phyloP scores from a whole-genome alignment of 1,140 invertebrate genomes.

The Lepidurus apus region DNA sequence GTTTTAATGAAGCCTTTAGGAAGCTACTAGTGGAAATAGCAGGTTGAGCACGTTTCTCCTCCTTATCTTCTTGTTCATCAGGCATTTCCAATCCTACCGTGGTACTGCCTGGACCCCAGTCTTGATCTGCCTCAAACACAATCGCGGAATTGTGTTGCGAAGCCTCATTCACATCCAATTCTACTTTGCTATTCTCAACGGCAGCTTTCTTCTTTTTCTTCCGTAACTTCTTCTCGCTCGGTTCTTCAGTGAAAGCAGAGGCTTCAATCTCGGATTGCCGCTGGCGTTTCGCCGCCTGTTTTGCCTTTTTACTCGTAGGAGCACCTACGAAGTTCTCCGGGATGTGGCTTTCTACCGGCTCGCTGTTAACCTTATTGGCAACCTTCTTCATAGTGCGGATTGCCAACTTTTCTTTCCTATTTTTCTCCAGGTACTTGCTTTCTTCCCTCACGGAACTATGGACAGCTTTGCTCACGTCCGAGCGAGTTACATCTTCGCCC shows the following conservation, averaged over 20 bases:
- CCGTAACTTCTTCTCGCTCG: conserved; percentile 34
- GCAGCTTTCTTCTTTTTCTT: conserved; percentile 28
- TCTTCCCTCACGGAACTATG: conserved; percentile 43
- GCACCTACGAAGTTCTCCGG: conserved; percentile 37
- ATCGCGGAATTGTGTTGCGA: conserved; percentile 6
- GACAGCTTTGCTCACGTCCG: conserved; percentile 43
- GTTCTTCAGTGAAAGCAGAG: too few relatives aligned
- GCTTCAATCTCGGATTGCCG: conserved; percentile 28
- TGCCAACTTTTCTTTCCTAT: background rate
- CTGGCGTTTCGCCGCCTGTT: conserved; percentile 29
- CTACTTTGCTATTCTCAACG: conserved; percentile 58
- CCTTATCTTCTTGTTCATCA: conserved; percentile 22
- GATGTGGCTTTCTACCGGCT: background rate
- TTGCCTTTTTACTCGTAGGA: conserved; percentile 37
- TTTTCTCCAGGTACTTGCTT: conserved; percentile 38
- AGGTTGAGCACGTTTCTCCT: conserved; percentile 14
- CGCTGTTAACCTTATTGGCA: background rate
- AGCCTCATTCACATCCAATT: conserved; percentile 53
- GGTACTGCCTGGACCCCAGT: background rate
- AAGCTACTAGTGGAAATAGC: background rate
- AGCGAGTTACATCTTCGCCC: conserved; percentile 40
- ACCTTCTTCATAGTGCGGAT: background rate
- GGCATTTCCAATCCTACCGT: background rate
- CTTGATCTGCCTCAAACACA: conserved; percentile 17
- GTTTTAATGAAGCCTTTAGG: background rate